A percentile compares a stretch with the other conserved stretches of the same genome.
Conservation (phyloP, 2,113 vertebrate species). For the Heteronetta atricapilla region DNA sequence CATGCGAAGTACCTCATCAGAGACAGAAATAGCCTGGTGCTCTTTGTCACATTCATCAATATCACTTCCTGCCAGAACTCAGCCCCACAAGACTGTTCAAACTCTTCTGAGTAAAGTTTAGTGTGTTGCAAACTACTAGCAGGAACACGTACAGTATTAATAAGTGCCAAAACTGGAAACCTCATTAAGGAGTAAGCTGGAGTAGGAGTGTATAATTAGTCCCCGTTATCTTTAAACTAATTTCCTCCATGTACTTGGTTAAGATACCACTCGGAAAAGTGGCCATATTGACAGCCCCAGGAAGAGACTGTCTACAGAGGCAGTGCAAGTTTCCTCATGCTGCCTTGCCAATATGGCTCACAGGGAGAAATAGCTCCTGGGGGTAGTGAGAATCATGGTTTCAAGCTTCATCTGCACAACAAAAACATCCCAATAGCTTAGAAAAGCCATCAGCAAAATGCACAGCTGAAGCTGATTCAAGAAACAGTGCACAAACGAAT, state of each 20-base stretch:
- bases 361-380: background rate
- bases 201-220: conserved; percentile 3
- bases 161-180: background rate
- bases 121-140: background rate
- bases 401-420: background rate
- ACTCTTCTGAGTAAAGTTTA: background rate
- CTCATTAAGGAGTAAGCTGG: background rate
- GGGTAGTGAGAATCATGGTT: background rate
- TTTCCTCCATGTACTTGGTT: background rate
- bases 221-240: conserved; percentile 8
- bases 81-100: background rate
- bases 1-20: background rate
- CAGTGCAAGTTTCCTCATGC: background rate
- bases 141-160: background rate
- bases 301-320: background rate
- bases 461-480: background rate
- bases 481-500: background rate
- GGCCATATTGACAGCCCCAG: background rate
- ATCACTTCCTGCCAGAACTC: background rate
- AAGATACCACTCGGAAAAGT: background rate
- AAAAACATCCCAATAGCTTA: background rate
- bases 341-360: background rate
- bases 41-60: background rate
- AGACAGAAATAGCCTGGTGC: background rate
- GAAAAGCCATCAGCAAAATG: conserved; percentile 6